These are phyloP conservation scores for Yasuhikotakia modesta DNA, from an alignment of 2,797 vertebrate species.

Conservation along the genomic window DNA sequence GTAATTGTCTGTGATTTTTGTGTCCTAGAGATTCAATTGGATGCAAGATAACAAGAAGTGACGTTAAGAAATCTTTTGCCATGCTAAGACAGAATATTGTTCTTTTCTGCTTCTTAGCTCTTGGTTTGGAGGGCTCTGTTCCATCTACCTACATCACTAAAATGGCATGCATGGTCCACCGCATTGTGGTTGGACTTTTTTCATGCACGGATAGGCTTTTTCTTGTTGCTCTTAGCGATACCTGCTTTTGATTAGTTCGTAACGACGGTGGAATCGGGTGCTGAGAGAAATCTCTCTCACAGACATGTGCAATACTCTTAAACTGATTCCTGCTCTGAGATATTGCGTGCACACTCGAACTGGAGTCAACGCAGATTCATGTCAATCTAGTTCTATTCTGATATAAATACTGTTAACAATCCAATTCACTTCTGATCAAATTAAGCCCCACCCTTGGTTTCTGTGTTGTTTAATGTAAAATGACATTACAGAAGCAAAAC, in stretches of 20 bases:
- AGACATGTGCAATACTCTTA: neutral
- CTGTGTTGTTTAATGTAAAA: no score
- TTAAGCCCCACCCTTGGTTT: no score
- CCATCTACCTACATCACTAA: slow-evolving; percentile 46
- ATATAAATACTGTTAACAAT: no score
- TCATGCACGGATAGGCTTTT: slow-evolving; percentile 42
- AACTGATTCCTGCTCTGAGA: neutral
- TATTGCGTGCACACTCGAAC: neutral
- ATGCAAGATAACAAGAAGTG: slow-evolving; percentile 9
- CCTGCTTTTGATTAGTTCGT: slow-evolving; percentile 45
- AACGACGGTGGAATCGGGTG: neutral
- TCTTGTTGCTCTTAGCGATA: slow-evolving; percentile 47
- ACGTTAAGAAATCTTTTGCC: neutral
- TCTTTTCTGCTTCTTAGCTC: slow-evolving; percentile 25
- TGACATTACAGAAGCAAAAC: no score
- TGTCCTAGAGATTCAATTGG: neutral
- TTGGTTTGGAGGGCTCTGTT: slow-evolving; percentile 22
- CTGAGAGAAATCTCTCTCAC: slow-evolving; percentile 7
- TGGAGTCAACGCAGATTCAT: no score
- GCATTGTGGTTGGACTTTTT: slow-evolving; percentile 44
- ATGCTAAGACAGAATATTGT: slow-evolving; percentile 10
- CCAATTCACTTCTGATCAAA: no score
- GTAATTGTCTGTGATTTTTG: neutral
- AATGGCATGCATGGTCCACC: slow-evolving; percentile 45
- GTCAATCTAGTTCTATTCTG: no score